Evolutionary conservation across 2,797 vertebrate genomes (phyloP).

Genomic region (Diplodus puntazzo): DNA sequence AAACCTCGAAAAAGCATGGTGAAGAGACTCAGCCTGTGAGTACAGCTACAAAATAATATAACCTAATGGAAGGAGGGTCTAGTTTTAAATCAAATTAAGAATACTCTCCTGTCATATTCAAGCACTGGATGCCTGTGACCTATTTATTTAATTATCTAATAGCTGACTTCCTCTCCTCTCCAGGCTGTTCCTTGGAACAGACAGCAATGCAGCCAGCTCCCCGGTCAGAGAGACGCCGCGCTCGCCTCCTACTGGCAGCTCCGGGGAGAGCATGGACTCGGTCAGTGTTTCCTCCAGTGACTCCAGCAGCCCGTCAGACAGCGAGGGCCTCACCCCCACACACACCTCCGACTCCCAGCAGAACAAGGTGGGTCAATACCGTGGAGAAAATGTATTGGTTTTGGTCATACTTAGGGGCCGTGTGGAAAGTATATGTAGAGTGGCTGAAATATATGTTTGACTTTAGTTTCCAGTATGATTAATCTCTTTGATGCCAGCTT

Average conservation of each 20-base stretch:
- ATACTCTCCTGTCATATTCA: slow-evolving; percentile 7
- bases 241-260: slow-evolving; percentile 90
- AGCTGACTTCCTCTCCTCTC: slow-evolving; percentile 31
- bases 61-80: background rate
- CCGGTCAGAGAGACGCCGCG: slow-evolving; percentile 89
- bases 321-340: slow-evolving; percentile 81
- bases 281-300: slow-evolving; percentile 95
- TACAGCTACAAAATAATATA: slow-evolving; percentile 45
- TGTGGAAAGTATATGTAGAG: background rate
- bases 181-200: slow-evolving; percentile 92
- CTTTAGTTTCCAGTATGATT: too few relatives aligned
- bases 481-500: too few relatives aligned
- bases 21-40: slow-evolving; percentile 97
- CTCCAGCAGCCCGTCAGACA: slow-evolving; percentile 90
- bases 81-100: background rate
- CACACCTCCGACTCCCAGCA: slow-evolving; percentile 84
- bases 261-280: slow-evolving; percentile 94
- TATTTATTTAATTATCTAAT: slow-evolving; percentile 53
- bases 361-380: slow-evolving; percentile 87
- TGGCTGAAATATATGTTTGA: too few relatives aligned
- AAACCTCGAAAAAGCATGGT: slow-evolving; percentile 96
- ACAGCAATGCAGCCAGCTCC: slow-evolving; percentile 83
- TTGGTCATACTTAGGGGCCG: background rate
- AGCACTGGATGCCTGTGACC: slow-evolving; percentile 2
- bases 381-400: background rate